Conservation (phyloP, 2,888 invertebrate species). For the Caenorhabditis macrosperma region DNA sequence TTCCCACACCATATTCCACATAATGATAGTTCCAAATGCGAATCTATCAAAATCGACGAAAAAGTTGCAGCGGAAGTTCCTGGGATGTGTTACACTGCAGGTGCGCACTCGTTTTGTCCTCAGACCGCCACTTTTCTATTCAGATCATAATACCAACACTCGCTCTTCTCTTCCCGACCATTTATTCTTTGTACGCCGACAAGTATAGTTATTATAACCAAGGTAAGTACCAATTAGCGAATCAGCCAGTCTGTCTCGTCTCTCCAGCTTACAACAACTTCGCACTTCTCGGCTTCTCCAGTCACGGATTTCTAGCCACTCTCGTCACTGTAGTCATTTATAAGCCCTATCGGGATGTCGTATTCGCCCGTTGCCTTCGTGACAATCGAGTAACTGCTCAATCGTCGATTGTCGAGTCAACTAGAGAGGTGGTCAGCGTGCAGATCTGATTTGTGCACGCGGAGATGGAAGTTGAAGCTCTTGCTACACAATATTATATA, state of each 20-base stretch:
- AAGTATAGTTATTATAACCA: constrained; percentile 42
- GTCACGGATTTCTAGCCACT: background rate
- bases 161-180: background rate
- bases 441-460: too few relatives aligned
- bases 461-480: too few relatives aligned
- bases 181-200: constrained; percentile 31
- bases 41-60: background rate
- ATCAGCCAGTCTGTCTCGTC: too few relatives aligned
- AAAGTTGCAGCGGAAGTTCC: background rate
- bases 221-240: too few relatives aligned
- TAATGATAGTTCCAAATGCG: background rate
- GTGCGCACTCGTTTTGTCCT: too few relatives aligned
- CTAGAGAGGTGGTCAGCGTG: too few relatives aligned
- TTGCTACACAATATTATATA: too few relatives aligned
- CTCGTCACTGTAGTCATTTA: background rate
- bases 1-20: constrained; percentile 4
- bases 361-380: too few relatives aligned
- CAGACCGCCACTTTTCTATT: too few relatives aligned
- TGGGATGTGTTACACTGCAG: background rate
- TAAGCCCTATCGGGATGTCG: background rate
- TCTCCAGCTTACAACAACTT: background rate
- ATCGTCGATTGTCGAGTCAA: too few relatives aligned
- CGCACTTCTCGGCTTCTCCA: background rate
- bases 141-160: constrained; percentile 19
- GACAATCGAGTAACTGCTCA: too few relatives aligned